A percentile compares a stretch with the other conserved stretches of the same genome.
These are phyloP conservation scores for Ooceraea biroi DNA, from an alignment of 1,140 invertebrate species.

Conservation along the genomic window DNA sequence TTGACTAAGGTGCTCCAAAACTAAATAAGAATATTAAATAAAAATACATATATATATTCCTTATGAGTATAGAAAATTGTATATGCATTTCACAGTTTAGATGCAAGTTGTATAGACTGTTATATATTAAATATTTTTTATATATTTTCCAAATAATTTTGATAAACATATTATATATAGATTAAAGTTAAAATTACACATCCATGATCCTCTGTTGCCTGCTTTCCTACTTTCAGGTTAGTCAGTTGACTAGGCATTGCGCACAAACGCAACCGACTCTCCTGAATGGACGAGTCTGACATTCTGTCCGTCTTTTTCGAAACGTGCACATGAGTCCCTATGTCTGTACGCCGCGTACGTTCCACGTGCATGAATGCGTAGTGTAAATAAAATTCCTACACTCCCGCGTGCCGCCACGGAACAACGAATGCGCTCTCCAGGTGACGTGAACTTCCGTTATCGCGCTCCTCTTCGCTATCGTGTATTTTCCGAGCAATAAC, in stretches of 20 bases:
- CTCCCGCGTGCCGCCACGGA: neutral
- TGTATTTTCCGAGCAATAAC: conserved; percentile 30
- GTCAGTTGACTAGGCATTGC: conserved; percentile 67
- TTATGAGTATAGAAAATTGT: conserved; percentile 1
- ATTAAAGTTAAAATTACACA: neutral
- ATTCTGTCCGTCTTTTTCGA: conserved; percentile 67
- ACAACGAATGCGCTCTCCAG: conserved; percentile 10
- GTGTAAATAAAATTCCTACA: conserved; percentile 77
- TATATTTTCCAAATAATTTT: conserved; percentile 19
- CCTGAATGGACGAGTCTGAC: conserved; percentile 63
- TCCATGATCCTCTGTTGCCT: neutral
- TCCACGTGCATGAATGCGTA: conserved; percentile 62
- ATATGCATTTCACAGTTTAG: neutral
- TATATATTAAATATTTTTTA: neutral
- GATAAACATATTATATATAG: neutral
- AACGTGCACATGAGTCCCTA: conserved; percentile 59
- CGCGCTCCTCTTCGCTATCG: conserved; percentile 26
- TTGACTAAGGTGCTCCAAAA: neutral
- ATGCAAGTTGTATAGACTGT: neutral
- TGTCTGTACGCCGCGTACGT: conserved; percentile 50
- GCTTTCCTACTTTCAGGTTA: neutral
- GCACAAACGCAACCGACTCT: conserved; percentile 72
- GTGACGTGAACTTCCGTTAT: conserved; percentile 47
- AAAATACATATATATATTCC: conserved; percentile 15
- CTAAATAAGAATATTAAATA: neutral